These are phyloP conservation scores for Tetranychus cinnabarinus DNA, from an alignment of 1,140 invertebrate genomes.

Conservation along the genomic window DNA sequence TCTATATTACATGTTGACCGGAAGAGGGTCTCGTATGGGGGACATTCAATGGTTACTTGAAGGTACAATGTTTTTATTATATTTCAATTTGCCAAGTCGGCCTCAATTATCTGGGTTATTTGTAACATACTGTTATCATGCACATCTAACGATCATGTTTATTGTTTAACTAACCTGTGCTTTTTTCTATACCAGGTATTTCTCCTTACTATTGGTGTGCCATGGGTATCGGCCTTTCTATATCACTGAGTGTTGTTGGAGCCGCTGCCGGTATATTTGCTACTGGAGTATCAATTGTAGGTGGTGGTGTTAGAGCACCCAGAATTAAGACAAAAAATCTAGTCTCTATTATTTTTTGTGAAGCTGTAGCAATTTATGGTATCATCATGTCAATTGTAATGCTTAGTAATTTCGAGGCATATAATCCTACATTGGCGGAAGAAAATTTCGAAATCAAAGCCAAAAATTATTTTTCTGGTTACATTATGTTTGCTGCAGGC, in stretches of 20 bases:
- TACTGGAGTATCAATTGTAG: slow-evolving; percentile 83
- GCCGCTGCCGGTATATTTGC: slow-evolving; percentile 89
- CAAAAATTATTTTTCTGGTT: slow-evolving; percentile 26
- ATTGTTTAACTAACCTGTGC: too few relatives aligned
- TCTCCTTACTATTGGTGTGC: slow-evolving; percentile 83
- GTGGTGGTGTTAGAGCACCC: slow-evolving; percentile 92
- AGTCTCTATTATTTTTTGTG: slow-evolving; percentile 96
- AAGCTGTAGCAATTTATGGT: slow-evolving; percentile 97
- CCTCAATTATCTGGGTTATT: too few relatives aligned
- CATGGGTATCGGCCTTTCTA: slow-evolving; percentile 70
- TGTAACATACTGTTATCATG: too few relatives aligned
- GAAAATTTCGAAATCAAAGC: slow-evolving; percentile 1
- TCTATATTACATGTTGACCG: slow-evolving; percentile 59
- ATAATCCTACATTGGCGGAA: slow-evolving; percentile 1
- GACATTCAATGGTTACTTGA: slow-evolving; percentile 49
- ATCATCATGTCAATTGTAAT: slow-evolving; percentile 91
- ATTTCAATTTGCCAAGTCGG: too few relatives aligned
- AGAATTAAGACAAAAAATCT: slow-evolving; percentile 98
- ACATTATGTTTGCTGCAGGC: slow-evolving; percentile 85
- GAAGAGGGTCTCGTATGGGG: slow-evolving; percentile 53
- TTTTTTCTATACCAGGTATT: slow-evolving; percentile 27
- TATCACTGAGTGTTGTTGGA: slow-evolving; percentile 84
- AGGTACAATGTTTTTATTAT: not conserved
- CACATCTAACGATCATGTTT: too few relatives aligned
- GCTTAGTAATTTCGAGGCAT: slow-evolving; percentile 40